Base-by-base conservation (phyloP, 2,888 invertebrate genomes). In the Clanis bilineata region DNA sequence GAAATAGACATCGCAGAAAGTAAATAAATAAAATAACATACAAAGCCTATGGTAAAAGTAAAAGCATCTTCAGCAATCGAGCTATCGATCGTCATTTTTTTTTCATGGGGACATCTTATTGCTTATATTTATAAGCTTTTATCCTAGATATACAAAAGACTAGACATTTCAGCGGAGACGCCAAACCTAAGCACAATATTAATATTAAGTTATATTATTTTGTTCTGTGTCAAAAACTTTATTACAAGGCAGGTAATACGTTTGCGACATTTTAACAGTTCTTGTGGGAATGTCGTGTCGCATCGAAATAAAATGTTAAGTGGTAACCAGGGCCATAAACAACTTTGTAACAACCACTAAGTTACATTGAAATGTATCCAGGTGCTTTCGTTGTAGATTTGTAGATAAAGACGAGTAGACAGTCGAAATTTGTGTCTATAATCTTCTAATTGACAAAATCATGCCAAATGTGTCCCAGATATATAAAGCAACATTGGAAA, bases 201-300 rank as follows among this genome's bases (percentile, higher is more conserved):
- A n/a, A n/a, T n/a, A n/a, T n/a, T n/a, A n/a, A n/a, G n/a, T n/a
- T n/a, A n/a, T n/a, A n/a, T n/a, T n/a, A n/a, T n/a, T n/a, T n/a
- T n/a, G n/a, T n/a, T n/a, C n/a, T n/a, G n/a, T n/a, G n/a, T n/a
- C n/a, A 18, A 32, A 32, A 3, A 32, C 28, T 51, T 51, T 28
- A 51, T 51, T 51, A 51, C 18, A 51, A 18, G 32, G 18, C 32
- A 32, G 32, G 15, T 28, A 51, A 25, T 47, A 47, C 47, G 18
- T 32, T 51, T 32, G 51, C 51, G 51, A 32, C 51, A 51, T 51
- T 51, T 51, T 51, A 32, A 28, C 32, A 32, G 32, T 18, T 51
- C 51, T 51, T 51, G 51, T 51, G 51, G 51, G 18, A 51, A 28
- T 51, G 51, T 51, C 51, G 51, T 51, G 51, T 51, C 51, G 32